Evolutionary conservation across 35 echinoderm and acorn worm species (phyloP), one percentile per base, ranked within the genome.

Genomic region (Apostichopus californicus): DNA sequence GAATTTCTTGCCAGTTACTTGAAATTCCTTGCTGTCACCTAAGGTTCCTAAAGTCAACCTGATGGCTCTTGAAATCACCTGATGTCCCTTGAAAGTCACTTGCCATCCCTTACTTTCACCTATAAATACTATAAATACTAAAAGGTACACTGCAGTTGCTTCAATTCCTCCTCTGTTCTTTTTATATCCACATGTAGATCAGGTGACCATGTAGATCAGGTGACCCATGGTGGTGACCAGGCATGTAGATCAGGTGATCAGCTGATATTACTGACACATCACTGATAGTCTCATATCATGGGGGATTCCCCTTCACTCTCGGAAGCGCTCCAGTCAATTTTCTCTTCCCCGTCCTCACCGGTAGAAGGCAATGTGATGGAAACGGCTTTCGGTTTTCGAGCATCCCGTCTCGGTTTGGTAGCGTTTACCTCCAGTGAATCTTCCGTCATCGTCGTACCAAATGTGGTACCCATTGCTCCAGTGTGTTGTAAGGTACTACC

Each of bases 241-340:
- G 12, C 58, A 61, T 61, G 58, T 61, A 61, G 58, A 12, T 9
- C 58, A 61, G 73, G n/a, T 95, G 70, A 86, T 92, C 90, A 23
- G 92, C 88, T 92, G 94, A 82, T 81, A 98, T 93, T 92, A 95
- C 96, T 54, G 96, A 98, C 55, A 98, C 94, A 90, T 98, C 96
- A 87, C 96, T 98, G n/a, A 95, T 87, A 3, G 92, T 95, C 54
- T 95, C 92, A 53, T 77, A 57, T 20, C 61, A 70, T 13, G 78
- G 60, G 5, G 88, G 20, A 53, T 94, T 93, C 34, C 75, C 87
- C 91, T 73, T 97, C 93, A 56, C 95, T 97, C 17, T 84, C 60
- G 8, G 92, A 90, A 58, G 86, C 75, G 64, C 82, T 92, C 78
- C 83, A 65, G 57, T 94, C 93, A 5, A 79, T 65, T 14, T 93